A percentile compares a stretch with the other conserved stretches of the same genome.
These are phyloP conservation scores for Spatulosminthurus flaviceps DNA, from an alignment of 2,888 invertebrate genomes.

Conservation along the genomic window DNA sequence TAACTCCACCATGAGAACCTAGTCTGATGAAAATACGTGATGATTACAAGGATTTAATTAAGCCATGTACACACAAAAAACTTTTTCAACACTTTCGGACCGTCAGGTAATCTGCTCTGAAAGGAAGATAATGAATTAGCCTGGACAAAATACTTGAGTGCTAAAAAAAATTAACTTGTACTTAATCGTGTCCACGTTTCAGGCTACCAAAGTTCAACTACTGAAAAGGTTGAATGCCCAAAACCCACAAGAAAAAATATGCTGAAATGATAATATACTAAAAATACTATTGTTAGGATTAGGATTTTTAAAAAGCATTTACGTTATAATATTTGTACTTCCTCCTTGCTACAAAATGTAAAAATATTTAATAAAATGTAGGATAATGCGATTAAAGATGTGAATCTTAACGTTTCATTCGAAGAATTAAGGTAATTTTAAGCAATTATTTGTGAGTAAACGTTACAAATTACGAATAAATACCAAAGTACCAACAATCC, in stretches of 20 bases:
- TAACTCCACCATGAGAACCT: neutral
- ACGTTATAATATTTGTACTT: neutral
- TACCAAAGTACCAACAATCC: slow-evolving; percentile 14
- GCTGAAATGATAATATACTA: neutral
- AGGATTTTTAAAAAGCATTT: too few species aligned
- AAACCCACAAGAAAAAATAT: neutral
- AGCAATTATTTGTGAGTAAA: neutral
- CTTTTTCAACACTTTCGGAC: too few species aligned
- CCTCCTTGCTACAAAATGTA: neutral
- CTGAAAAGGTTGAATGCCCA: neutral
- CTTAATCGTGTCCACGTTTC: neutral
- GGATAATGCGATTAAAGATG: neutral
- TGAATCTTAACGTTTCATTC: too few species aligned
- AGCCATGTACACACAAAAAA: too few species aligned
- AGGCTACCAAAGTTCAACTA: neutral
- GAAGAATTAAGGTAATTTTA: neutral
- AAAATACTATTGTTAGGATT: too few species aligned
- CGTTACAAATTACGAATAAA: neutral
- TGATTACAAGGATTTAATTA: neutral
- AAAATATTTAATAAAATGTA: neutral
- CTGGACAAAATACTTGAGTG: neutral
- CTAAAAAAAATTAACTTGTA: neutral
- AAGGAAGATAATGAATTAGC: neutral
- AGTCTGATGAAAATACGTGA: slow-evolving; percentile 16
- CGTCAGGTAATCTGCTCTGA: neutral